These are phyloP conservation scores for Semicossyphus pulcher DNA, from an alignment of 2,113 vertebrate species.

Conservation along the genomic window DNA sequence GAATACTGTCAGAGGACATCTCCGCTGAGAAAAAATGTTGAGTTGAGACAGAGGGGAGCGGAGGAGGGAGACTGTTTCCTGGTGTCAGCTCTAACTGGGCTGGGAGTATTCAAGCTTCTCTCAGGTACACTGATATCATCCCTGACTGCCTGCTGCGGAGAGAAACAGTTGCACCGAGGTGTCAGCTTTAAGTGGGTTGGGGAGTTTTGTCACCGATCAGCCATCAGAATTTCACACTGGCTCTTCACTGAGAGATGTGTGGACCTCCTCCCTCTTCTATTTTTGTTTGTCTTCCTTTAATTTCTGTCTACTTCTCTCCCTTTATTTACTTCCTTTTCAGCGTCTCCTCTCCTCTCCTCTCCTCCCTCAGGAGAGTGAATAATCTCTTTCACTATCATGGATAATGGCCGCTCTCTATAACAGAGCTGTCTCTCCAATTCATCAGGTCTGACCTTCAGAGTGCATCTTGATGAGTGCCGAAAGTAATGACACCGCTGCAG, in stretches of 20 bases:
- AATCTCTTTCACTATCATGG: slow-evolving; percentile 63
- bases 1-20: slow-evolving; percentile 78
- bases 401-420: slow-evolving; percentile 72
- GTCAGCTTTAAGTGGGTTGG: slow-evolving; percentile 78
- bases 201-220: slow-evolving; percentile 79
- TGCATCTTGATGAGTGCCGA: slow-evolving; percentile 72
- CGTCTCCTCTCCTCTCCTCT: slow-evolving; percentile 21
- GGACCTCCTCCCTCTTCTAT: slow-evolving; percentile 23
- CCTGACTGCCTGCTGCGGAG: slow-evolving; percentile 73
- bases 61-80: slow-evolving; percentile 72
- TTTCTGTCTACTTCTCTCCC: slow-evolving; percentile 28
- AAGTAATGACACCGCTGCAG: slow-evolving; percentile 68
- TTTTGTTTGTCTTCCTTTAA: slow-evolving; percentile 48
- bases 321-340: slow-evolving; percentile 26
- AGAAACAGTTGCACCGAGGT: slow-evolving; percentile 73
- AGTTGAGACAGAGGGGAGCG: slow-evolving; percentile 70
- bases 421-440: slow-evolving; percentile 70
- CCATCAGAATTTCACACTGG: slow-evolving; percentile 71
- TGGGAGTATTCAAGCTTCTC: slow-evolving; percentile 74
- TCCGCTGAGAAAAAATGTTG: slow-evolving; percentile 68
- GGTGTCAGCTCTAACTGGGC: slow-evolving; percentile 81
- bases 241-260: slow-evolving; percentile 56
- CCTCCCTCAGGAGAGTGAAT: slow-evolving; percentile 58
- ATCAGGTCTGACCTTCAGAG: slow-evolving; percentile 78
- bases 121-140: slow-evolving; percentile 76